Evolutionary conservation across 2,797 vertebrate genomes (phyloP).

Genomic region (Microcaecilia unicolor): DNA sequence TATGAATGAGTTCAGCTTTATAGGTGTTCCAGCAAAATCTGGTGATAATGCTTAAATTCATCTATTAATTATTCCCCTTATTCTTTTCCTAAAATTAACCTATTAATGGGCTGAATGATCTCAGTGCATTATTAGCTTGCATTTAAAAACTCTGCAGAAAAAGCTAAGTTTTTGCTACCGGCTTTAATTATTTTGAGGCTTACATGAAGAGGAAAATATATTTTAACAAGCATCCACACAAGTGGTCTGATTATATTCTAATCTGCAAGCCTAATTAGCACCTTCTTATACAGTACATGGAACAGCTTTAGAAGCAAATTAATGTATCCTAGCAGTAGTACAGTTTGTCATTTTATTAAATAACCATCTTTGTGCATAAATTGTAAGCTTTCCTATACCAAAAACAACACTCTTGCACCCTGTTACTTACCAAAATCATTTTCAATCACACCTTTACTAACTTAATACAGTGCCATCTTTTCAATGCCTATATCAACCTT

Average conservation of each 20-base stretch:
- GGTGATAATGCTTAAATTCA: constrained; percentile 42
- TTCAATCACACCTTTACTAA: too few species aligned
- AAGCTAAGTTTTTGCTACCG: constrained; percentile 35
- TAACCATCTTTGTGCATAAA: constrained; percentile 87
- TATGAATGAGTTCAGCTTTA: constrained; percentile 52
- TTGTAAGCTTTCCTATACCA: constrained; percentile 44
- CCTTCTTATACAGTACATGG: constrained; percentile 72
- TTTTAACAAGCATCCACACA: constrained; percentile 72
- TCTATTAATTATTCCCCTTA: constrained; percentile 42
- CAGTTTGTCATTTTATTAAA: constrained; percentile 89
- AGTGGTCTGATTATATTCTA: constrained; percentile 85
- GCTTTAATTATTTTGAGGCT: constrained; percentile 52
- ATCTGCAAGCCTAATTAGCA: constrained; percentile 98
- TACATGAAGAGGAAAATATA: constrained; percentile 51
- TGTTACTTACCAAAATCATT: constrained; percentile 44
- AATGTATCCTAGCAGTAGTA: constrained; percentile 90
- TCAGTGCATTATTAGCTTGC: constrained; percentile 25
- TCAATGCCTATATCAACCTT: too few species aligned
- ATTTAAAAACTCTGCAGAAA: constrained; percentile 27
- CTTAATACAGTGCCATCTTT: too few species aligned
- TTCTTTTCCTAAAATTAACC: constrained; percentile 45
- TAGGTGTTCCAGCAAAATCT: constrained; percentile 41
- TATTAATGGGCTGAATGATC: constrained; percentile 39
- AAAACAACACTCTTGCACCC: constrained; percentile 19
- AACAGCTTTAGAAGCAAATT: constrained; percentile 90